These are phyloP conservation scores for Drosophila kikkawai DNA, from an alignment of 1,140 invertebrate species.

Conservation along the genomic window DNA sequence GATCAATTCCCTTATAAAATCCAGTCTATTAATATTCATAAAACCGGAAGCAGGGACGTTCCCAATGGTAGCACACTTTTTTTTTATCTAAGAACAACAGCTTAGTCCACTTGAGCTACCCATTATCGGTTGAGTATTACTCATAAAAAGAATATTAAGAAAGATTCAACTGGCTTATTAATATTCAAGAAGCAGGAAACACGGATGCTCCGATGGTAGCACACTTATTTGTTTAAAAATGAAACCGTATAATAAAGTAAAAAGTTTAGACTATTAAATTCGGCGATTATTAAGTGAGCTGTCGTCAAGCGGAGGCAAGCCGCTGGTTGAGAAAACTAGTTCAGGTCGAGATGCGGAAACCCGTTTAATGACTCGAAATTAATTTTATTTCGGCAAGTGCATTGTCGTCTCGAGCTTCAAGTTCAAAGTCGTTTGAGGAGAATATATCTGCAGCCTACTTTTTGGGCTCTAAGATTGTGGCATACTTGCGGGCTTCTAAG, in stretches of 20 bases:
- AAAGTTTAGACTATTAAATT: constrained; percentile 24
- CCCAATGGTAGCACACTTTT: constrained; percentile 2
- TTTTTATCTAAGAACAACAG: constrained; percentile 15
- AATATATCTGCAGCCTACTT: background rate
- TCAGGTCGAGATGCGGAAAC: constrained; percentile 45
- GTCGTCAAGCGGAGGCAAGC: constrained; percentile 44
- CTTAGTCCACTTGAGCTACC: constrained; percentile 5
- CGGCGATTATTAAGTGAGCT: constrained; percentile 20
- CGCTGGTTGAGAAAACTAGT: constrained; percentile 30
- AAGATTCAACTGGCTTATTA: constrained; percentile 20
- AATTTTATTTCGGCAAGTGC: constrained; percentile 45
- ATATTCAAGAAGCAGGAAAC: constrained; percentile 32
- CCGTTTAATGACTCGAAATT: constrained; percentile 44
- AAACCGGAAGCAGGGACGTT: constrained; percentile 28
- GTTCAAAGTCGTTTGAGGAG: constrained; percentile 24
- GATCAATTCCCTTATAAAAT: constrained; percentile 2
- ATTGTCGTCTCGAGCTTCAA: constrained; percentile 33
- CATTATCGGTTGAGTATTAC: background rate
- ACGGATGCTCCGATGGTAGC: constrained; percentile 7
- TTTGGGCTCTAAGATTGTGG: background rate
- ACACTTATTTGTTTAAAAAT: constrained; percentile 23
- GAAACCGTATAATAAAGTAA: constrained; percentile 27
- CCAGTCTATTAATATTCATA: constrained; percentile 2
- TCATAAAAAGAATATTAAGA: constrained; percentile 15
- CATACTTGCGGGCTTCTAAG: constrained; percentile 12